phyloP scores from a whole-genome alignment of 2,113 vertebrate species.

The Gadus macrocephalus region DNA sequence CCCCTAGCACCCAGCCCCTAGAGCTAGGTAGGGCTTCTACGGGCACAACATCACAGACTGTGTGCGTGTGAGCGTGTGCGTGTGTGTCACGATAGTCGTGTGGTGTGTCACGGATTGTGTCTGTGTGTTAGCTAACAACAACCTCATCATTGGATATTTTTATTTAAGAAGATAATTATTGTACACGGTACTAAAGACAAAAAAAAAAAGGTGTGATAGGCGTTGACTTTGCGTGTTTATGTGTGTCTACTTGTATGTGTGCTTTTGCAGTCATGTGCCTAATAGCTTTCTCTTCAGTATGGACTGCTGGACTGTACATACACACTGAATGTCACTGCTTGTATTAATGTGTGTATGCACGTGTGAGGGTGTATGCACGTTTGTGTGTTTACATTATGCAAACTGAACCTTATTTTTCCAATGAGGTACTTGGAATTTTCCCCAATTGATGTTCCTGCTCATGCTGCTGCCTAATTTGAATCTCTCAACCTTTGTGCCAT shows the following conservation, averaged over 20 bases:
- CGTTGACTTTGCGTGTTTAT: neutral
- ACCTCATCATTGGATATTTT: too few relatives aligned
- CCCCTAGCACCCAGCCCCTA: too few relatives aligned
- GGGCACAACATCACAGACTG: slow-evolving; percentile 18
- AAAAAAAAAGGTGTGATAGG: neutral
- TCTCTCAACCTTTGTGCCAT: too few relatives aligned
- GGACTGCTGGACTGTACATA: neutral
- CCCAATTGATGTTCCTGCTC: too few relatives aligned
- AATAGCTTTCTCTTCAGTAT: neutral
- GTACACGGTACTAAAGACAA: too few relatives aligned
- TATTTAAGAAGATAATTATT: too few relatives aligned
- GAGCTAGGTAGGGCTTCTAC: neutral
- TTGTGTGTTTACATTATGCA: too few relatives aligned
- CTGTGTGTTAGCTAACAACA: too few relatives aligned
- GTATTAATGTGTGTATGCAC: slow-evolving; percentile 61
- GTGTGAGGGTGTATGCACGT: slow-evolving; percentile 9
- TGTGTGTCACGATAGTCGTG: neutral
- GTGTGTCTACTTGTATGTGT: neutral
- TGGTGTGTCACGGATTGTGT: too few relatives aligned
- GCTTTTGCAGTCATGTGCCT: neutral
- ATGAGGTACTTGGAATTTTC: too few relatives aligned
- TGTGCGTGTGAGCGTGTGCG: neutral
- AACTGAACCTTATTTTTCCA: too few relatives aligned
- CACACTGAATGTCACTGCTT: slow-evolving; percentile 70
- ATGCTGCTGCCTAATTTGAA: too few relatives aligned